Percentiles rank a stretch among this genome's conserved stretches.
Conservation (phyloP, 2,113 vertebrate genomes). For the Phodopus roborovskii region DNA sequence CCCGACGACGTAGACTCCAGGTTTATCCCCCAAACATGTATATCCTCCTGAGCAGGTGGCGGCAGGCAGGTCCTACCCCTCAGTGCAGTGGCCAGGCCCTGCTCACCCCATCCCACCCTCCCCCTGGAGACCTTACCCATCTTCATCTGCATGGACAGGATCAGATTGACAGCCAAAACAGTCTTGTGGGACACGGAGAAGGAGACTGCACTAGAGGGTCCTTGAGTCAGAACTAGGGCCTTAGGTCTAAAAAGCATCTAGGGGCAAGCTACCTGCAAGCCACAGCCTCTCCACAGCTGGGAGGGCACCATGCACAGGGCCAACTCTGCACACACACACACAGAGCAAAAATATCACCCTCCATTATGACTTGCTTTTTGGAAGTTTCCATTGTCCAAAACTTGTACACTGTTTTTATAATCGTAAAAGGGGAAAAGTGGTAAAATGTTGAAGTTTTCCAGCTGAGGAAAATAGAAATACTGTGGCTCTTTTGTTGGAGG, state of each 20-base stretch:
- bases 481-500: not conserved
- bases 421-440: not conserved
- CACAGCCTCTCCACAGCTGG: too few relatives aligned
- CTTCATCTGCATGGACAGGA: not conserved
- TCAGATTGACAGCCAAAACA: not conserved
- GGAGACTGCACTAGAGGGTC: accelerated
- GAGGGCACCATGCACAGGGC: not conserved
- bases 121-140: accelerated
- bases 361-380: not conserved
- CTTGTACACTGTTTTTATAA: not conserved
- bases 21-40: too few relatives aligned
- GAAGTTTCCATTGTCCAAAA: not conserved
- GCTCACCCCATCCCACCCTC: too few relatives aligned
- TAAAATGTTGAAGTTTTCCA: not conserved
- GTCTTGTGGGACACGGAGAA: not conserved
- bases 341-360: not conserved
- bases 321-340: not conserved
- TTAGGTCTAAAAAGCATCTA: accelerated
- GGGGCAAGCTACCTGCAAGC: not conserved
- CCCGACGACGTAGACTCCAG: not conserved
- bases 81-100: too few relatives aligned
- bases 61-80: not conserved
- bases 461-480: not conserved
- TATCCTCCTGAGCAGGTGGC: not conserved
- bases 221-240: not conserved